These are phyloP conservation scores for Craseonycteris thonglongyai DNA, from an alignment of 2,113 vertebrate species.

Conservation along the genomic window DNA sequence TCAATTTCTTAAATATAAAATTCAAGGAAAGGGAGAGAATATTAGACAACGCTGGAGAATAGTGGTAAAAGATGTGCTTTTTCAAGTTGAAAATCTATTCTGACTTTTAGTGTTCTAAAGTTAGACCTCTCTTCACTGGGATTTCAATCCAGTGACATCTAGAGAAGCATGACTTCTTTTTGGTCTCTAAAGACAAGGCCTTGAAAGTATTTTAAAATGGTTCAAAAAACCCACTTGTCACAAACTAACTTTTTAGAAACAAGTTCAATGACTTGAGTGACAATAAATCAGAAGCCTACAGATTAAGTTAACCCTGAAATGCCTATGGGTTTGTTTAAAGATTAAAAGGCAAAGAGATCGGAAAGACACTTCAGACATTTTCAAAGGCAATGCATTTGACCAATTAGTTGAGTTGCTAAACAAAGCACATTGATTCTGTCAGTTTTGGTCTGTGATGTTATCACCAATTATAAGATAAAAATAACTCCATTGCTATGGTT, in stretches of 20 bases:
- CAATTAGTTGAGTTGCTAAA: not conserved
- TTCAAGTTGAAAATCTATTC: slow-evolving; percentile 7
- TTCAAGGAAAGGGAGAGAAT: not conserved
- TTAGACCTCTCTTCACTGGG: not conserved
- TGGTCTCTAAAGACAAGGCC: not conserved
- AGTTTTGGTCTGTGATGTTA: not conserved
- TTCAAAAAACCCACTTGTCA: not conserved
- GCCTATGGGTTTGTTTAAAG: not conserved
- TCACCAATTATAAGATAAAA: not conserved
- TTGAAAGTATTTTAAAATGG: slow-evolving; percentile 25
- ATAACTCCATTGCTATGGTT: not conserved
- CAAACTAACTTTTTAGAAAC: slow-evolving; percentile 23
- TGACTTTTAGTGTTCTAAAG: not conserved
- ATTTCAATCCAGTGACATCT: not conserved
- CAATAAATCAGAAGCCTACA: not conserved
- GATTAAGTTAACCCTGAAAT: not conserved
- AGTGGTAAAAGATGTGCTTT: not conserved
- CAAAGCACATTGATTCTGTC: not conserved
- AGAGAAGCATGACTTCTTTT: not conserved
- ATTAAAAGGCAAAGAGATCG: not conserved
- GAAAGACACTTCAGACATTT: not conserved
- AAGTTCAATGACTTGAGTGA: not conserved
- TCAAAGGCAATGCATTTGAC: not conserved
- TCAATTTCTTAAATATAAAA: not conserved
- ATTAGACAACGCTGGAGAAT: not conserved